Conservation (phyloP, 2,888 invertebrate genomes). For the Papilio elwesi region DNA sequence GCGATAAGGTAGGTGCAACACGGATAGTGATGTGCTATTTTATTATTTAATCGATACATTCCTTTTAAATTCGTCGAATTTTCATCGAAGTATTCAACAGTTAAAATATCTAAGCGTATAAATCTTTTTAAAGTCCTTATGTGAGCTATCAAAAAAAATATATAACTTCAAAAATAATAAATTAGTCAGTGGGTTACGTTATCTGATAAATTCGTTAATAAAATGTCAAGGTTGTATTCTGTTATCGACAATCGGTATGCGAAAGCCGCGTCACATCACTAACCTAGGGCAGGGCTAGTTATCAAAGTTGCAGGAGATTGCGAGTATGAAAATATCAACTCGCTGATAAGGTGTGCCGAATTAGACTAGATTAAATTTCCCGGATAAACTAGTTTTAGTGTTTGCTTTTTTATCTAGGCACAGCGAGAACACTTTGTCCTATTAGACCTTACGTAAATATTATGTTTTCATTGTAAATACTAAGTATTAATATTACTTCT, state of each 20-base stretch:
- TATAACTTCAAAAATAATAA: not conserved
- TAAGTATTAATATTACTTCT: no score
- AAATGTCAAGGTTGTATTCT: constrained; percentile 37
- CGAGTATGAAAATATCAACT: constrained; percentile 64
- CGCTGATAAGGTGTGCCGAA: constrained; percentile 71
- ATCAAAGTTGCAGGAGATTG: constrained; percentile 75
- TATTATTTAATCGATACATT: constrained; percentile 43
- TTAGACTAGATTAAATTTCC: constrained; percentile 66
- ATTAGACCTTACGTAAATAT: no score
- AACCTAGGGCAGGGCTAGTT: constrained; percentile 75
- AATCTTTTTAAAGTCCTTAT: no score
- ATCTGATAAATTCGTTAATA: constrained; percentile 18
- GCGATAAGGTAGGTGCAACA: constrained; percentile 72
- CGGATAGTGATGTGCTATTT: constrained; percentile 55
- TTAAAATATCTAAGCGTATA: not conserved
- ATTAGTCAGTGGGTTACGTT: constrained; percentile 2
- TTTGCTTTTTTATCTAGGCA: constrained; percentile 43
- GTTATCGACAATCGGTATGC: constrained; percentile 47
- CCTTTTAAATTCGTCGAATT: not conserved
- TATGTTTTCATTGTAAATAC: no score
- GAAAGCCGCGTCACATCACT: constrained; percentile 58
- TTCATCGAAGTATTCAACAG: not conserved
- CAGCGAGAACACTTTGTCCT: not conserved
- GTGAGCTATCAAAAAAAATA: not conserved
- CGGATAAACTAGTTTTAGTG: constrained; percentile 50